Conservation (phyloP, 2,888 invertebrate genomes). For the Diachrysia chrysitis region DNA sequence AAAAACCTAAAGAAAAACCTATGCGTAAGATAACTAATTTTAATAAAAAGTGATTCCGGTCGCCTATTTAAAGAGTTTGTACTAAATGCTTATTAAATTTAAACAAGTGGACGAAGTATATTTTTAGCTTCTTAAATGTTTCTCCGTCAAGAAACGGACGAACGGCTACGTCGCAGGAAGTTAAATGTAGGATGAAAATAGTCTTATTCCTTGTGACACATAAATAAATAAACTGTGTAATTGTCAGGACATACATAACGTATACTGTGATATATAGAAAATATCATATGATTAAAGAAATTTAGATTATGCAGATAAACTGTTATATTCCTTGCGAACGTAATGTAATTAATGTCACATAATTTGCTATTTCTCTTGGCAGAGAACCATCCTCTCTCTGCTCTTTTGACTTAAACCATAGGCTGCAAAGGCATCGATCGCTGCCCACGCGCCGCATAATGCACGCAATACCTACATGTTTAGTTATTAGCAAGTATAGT, state of each 20-base stretch:
- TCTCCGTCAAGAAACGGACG: conserved; percentile 37
- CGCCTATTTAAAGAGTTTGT: conserved; percentile 50
- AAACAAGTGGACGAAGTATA: conserved; percentile 45
- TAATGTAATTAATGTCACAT: too few relatives aligned
- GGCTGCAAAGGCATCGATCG: conserved; percentile 58
- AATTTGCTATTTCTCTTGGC: too few relatives aligned
- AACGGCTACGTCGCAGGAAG: conserved; percentile 28
- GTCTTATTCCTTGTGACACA: not conserved
- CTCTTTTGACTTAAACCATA: conserved; percentile 56
- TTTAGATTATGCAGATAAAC: too few relatives aligned
- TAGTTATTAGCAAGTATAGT: conserved; percentile 53
- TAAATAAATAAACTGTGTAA: not conserved
- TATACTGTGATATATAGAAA: conserved; percentile 2
- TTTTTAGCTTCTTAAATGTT: conserved; percentile 39
- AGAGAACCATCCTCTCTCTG: conserved; percentile 13
- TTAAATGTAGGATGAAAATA: conserved; percentile 14
- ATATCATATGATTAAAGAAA: not conserved
- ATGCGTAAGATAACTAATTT: conserved; percentile 43
- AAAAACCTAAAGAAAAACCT: conserved; percentile 33
- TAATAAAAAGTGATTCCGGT: conserved; percentile 43
- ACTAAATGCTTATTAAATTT: conserved; percentile 47
- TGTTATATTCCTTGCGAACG: too few relatives aligned
- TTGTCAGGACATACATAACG: too few relatives aligned
- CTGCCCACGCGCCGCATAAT: conserved; percentile 70
- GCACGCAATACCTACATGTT: conserved; percentile 63